phyloP scores from a whole-genome alignment of 2,797 vertebrate genomes.

The Urosaurus nigricauda region DNA sequence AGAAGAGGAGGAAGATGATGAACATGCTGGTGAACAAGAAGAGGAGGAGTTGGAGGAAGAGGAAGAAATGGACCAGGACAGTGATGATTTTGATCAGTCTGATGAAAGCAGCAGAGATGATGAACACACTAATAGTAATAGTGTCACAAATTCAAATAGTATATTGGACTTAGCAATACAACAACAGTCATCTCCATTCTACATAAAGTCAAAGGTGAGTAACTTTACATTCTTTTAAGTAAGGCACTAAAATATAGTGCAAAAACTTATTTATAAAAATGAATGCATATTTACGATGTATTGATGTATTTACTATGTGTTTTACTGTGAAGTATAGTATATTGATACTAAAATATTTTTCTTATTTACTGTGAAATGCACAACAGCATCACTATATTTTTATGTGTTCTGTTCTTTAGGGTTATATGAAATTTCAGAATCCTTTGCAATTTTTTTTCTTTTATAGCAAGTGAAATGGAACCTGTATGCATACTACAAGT shows the following conservation, averaged over 20 bases:
- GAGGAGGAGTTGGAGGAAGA: slow-evolving; percentile 89
- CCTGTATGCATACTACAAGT: not conserved
- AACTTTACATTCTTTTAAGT: slow-evolving; percentile 17
- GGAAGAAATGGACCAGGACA: slow-evolving; percentile 99
- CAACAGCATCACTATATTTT: not conserved
- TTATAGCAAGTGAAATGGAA: slow-evolving; percentile 25
- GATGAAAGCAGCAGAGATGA: slow-evolving; percentile 94
- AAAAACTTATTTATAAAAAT: not conserved
- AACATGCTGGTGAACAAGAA: slow-evolving; percentile 82
- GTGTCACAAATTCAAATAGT: slow-evolving; percentile 88
- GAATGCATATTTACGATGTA: not conserved
- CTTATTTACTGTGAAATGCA: slow-evolving; percentile 1
- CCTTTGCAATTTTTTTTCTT: slow-evolving; percentile 32
- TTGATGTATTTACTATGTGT: not conserved
- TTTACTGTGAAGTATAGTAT: slow-evolving; percentile 1
- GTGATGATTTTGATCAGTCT: slow-evolving; percentile 97
- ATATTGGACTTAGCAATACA: slow-evolving; percentile 87
- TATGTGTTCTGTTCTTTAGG: not conserved
- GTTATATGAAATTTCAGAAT: rapidly evolving
- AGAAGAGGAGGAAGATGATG: slow-evolving; percentile 84
- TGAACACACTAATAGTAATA: slow-evolving; percentile 90
- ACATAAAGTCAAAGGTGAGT: slow-evolving; percentile 92
- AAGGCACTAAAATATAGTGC: slow-evolving; percentile 10
- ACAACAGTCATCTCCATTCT: slow-evolving; percentile 89
- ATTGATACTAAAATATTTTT: not conserved